Evolutionary conservation across 1,140 invertebrate genomes (phyloP).

Genomic region (Drosophila guanche): DNA sequence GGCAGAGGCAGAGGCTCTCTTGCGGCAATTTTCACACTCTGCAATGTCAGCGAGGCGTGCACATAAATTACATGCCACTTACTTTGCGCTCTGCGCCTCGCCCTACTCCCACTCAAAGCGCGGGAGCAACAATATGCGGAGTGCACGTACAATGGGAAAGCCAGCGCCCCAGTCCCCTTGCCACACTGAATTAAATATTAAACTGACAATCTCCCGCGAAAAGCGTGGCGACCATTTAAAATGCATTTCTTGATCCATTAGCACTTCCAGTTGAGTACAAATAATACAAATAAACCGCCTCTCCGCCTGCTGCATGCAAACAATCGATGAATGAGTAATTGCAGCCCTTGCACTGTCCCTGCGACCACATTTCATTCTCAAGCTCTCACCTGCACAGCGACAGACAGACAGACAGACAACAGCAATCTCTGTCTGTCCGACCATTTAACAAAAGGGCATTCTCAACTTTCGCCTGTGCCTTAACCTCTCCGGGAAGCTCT

Average conservation of each 20-base stretch:
- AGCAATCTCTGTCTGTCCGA: constrained; percentile 34
- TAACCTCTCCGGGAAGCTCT: constrained; percentile 15
- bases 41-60: constrained; percentile 45
- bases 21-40: constrained; percentile 66
- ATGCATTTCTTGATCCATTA: constrained; percentile 73
- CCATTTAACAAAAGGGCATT: constrained; percentile 61
- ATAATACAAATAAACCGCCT: constrained; percentile 24
- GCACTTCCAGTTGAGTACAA: constrained; percentile 24
- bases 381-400: constrained; percentile 2
- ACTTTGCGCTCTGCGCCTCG: constrained; percentile 44
- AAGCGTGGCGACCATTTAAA: constrained; percentile 48
- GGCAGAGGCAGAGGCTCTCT: constrained; percentile 42
- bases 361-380: constrained; percentile 21
- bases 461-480: constrained; percentile 14
- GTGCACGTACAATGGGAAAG: constrained; percentile 1
- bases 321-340: constrained; percentile 80
- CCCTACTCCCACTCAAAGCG: constrained; percentile 50
- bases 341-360: constrained; percentile 46
- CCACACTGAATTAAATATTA: constrained; percentile 59
- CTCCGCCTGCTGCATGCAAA: constrained; percentile 22
- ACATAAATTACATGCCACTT: constrained; percentile 77
- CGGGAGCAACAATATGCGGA: background rate
- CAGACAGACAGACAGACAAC: constrained; percentile 24
- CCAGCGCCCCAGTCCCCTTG: constrained; percentile 7
- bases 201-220: constrained; percentile 24